Evolutionary conservation across 2,113 vertebrate genomes (phyloP).

Genomic region (Epinephelus moara): DNA sequence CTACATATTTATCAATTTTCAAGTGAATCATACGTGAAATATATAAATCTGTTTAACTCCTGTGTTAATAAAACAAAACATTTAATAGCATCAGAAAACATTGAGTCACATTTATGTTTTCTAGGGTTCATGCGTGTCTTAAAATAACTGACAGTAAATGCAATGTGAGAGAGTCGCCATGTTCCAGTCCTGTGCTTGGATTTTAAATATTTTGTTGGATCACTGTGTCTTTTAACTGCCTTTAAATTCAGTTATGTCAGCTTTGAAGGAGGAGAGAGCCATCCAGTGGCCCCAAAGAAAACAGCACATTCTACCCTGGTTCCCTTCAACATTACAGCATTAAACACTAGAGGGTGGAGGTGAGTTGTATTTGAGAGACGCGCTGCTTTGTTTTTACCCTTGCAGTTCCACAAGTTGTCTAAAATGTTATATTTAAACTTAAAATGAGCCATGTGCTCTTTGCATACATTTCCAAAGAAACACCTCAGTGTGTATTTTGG

Average conservation of each 20-base stretch:
- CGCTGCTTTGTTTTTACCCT: too few relatives aligned
- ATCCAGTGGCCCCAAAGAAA: constrained; percentile 17
- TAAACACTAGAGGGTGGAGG: background rate
- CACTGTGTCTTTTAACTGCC: background rate
- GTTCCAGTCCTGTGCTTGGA: background rate
- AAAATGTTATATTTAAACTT: too few relatives aligned
- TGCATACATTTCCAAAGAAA: too few relatives aligned
- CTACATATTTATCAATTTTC: background rate
- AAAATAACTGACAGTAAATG: background rate
- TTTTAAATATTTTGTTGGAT: background rate
- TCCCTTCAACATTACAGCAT: background rate
- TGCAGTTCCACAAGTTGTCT: too few relatives aligned
- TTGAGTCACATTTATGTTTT: background rate
- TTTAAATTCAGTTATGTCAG: background rate
- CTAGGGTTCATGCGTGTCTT: background rate
- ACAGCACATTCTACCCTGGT: background rate
- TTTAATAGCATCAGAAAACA: background rate
- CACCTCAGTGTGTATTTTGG: too few relatives aligned
- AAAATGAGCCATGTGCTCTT: too few relatives aligned
- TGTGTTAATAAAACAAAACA: background rate
- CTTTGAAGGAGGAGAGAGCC: background rate
- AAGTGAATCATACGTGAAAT: background rate
- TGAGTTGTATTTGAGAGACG: too few relatives aligned
- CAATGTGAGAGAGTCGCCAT: background rate
- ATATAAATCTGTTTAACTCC: background rate